Base-by-base conservation (phyloP, 2,888 invertebrate species). In the Drosophila robusta region DNA sequence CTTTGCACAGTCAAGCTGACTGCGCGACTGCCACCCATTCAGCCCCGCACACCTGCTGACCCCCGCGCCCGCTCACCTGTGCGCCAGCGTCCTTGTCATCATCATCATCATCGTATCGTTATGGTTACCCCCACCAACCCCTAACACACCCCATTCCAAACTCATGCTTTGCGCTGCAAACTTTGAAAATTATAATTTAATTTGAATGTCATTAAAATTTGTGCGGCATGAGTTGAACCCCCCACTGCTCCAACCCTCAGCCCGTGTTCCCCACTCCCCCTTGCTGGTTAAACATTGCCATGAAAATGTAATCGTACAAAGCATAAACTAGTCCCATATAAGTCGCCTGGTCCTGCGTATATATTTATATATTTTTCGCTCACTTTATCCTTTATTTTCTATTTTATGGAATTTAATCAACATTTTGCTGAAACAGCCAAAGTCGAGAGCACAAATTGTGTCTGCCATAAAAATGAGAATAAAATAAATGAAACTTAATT, bases 131-230 rank as follows among this genome's bases (percentile, higher is more conserved):
- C 36, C 16, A 26, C 38, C 42, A 42, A 16, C 9, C n/a, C 36
- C 9, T 29, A 6, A 7, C 36, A 29, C 29, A 9, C 29, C 24
- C 12, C 26, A 5, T 3, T 12, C 24, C n/a, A 14, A 3, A 24
- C 67, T 24, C 56, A 18, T 38, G 41, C 58, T 42, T 38, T 39
- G 47, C 52, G 69, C 58, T 50, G 75, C 69, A 65, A 83, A 86
- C 84, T 81, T 87, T 87, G 81, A 75, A 85, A 85, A 85, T 85
- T 81, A 84, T 85, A 85, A 85, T 87, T 85, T 84, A 75, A 87
- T 85, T 85, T 81, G 81, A 85, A 87, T 85, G 84, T 79, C 84
- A 85, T 85, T 85, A 87, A 85, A 87, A 82, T 86, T 83, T 82
- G 73, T 73, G 69, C 56, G 70, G 70, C 75, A 52, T 66, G 62